Evolutionary conservation across 2,888 invertebrate genomes (phyloP).

Genomic region (Ariolimax columbianus): DNA sequence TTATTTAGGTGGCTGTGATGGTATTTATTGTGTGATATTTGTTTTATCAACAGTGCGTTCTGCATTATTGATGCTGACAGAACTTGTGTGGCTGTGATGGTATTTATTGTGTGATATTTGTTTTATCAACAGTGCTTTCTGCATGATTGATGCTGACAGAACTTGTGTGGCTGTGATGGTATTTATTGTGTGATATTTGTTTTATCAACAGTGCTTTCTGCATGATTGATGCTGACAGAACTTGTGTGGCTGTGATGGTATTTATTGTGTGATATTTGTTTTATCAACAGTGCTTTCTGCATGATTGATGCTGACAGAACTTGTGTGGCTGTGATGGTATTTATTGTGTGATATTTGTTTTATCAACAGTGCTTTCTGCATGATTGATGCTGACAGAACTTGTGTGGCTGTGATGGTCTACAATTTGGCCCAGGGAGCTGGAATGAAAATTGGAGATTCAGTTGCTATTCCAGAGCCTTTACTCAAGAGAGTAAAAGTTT

Average conservation of each 20-base stretch:
- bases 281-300: conserved; percentile 86
- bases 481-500: conserved; percentile 83
- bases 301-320: conserved; percentile 86
- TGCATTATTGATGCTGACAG: conserved; percentile 87
- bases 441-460: conserved; percentile 90
- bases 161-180: conserved; percentile 84
- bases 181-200: neutral
- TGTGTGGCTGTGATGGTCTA: conserved; percentile 89
- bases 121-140: conserved; percentile 85
- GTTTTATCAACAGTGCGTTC: conserved; percentile 84
- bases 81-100: conserved; percentile 84
- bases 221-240: conserved; percentile 86
- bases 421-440: conserved; percentile 89
- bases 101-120: neutral
- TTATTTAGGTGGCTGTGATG: conserved; percentile 85
- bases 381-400: conserved; percentile 86
- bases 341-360: neutral
- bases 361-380: conserved; percentile 86
- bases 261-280: neutral
- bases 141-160: conserved; percentile 86
- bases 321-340: conserved; percentile 85
- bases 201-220: conserved; percentile 86
- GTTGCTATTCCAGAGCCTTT: conserved; percentile 89
- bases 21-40: neutral
- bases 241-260: conserved; percentile 87